Percentiles rank a stretch among this genome's conserved stretches.
Evolutionary conservation across 1,140 invertebrate genomes (phyloP).

Genomic region (Antheraea pernyi): DNA sequence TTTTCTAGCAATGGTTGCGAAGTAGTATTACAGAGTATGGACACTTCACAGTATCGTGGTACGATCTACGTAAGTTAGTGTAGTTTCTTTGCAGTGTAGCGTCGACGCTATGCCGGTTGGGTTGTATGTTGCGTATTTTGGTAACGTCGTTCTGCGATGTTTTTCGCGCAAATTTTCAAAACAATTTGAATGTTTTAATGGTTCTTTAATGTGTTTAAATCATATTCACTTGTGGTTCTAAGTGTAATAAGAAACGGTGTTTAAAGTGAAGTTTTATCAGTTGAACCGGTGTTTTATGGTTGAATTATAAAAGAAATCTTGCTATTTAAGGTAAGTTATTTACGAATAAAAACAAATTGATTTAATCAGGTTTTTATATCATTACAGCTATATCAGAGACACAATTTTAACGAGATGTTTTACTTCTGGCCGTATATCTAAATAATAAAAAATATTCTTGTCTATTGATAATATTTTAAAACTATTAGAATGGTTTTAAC

Average conservation of each 20-base stretch:
- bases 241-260: conserved; percentile 18
- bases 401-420: no score
- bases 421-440: no score
- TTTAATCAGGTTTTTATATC: no score
- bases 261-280: conserved; percentile 21
- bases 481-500: no score
- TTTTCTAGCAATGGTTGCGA: neutral
- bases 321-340: conserved; percentile 20
- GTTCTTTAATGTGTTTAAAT: conserved; percentile 30
- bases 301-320: conserved; percentile 11
- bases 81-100: conserved; percentile 25
- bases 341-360: neutral
- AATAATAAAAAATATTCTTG: no score
- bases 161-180: conserved; percentile 29
- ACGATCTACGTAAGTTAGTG: conserved; percentile 21
- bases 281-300: conserved; percentile 8
- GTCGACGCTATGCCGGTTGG: conserved; percentile 27
- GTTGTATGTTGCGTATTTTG: conserved; percentile 23
- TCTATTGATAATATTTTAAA: no score
- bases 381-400: no score
- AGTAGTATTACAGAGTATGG: conserved; percentile 12
- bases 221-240: conserved; percentile 10
- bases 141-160: conserved; percentile 15
- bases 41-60: neutral
- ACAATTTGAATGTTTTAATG: conserved; percentile 21